These are phyloP conservation scores for Microcaecilia unicolor DNA, from an alignment of 2,797 vertebrate species.

Conservation along the genomic window DNA sequence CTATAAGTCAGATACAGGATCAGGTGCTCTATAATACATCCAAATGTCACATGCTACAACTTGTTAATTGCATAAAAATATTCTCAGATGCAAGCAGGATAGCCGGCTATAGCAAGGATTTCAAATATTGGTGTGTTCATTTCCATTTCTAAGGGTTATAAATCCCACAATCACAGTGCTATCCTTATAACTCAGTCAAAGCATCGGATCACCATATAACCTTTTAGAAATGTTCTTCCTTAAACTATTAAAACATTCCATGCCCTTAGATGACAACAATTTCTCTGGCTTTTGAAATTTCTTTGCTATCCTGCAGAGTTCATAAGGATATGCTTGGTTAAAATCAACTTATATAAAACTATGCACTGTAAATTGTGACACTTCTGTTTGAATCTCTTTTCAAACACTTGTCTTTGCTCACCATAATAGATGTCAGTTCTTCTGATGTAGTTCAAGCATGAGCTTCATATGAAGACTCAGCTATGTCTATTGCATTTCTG, in stretches of 20 bases:
- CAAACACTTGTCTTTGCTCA: constrained; percentile 98
- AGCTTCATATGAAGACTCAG: constrained; percentile 80
- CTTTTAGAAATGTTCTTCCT: constrained; percentile 70
- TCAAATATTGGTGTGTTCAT: constrained; percentile 35
- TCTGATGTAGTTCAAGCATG: constrained; percentile 94
- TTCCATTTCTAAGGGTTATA: constrained; percentile 67
- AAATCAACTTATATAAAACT: constrained; percentile 97
- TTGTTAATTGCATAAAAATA: constrained; percentile 7
- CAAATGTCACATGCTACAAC: constrained; percentile 22
- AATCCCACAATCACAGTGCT: constrained; percentile 54
- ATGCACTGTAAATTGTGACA: constrained; percentile 90
- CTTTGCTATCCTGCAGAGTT: constrained; percentile 92
- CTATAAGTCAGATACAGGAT: constrained; percentile 4
- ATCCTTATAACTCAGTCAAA: constrained; percentile 72
- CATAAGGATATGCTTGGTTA: constrained; percentile 94
- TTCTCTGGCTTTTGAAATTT: constrained; percentile 79
- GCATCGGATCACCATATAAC: constrained; percentile 72
- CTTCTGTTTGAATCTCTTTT: constrained; percentile 93
- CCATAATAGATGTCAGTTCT: constrained; percentile 97
- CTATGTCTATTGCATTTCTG: constrained; percentile 90
- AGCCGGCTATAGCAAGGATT: constrained; percentile 39
- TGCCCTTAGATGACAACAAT: constrained; percentile 89
- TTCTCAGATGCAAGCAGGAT: constrained; percentile 18
- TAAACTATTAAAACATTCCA: constrained; percentile 77
- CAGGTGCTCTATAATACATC: constrained; percentile 27